Base-by-base conservation (phyloP, 37 sponge, comb jelly and placozoan species). In the Chondrilla cf. caribensis region DNA sequence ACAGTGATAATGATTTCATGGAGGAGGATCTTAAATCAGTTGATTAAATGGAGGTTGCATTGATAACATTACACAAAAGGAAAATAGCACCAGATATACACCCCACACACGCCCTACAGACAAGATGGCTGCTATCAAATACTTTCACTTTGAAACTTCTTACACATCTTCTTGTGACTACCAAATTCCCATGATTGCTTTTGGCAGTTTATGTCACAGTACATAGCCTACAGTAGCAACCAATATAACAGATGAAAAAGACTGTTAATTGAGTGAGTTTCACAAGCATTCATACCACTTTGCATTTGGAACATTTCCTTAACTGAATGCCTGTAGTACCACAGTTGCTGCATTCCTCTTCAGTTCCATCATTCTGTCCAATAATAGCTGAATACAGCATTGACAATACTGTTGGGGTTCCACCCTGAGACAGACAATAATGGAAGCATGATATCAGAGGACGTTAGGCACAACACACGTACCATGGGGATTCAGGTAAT, bases 151-250 rank as follows among this genome's bases (percentile, higher is more conserved):
- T 11, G 51, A 11, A 14, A 47, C 11, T 14, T 47, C 51, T 47
- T 47, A 58, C 92, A 92, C 59, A 92, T 59, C 35, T 88, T 88
- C 67, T 85, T 84, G 73, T 92, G 92, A 47, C 85, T 92, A 25
- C 91, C 91, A 24, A 40, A 26, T 2, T 80, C 83, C 94, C 94
- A 94, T 4, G 86, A 84, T 43, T 90, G 28, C 72, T 79, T 87
- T 77, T 94, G 94, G 73, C 94, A 93, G 9, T 66, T 58, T 37
- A 79, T 70, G 64, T 79, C 66, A 60, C 94, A 93, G 41, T 93
- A 93, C 25, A 28, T 67, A 7, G 64, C 89, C 91, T 90, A n/a
- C n/a, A 43, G 2, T 14, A 31, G 3, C 19, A n/a, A 18, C 42
- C 32, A 39, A 65, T 38, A 31, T 1, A 83, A 22, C 33, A 21